Base-by-base conservation (phyloP, 1,140 invertebrate species). In the Aethina tumida region DNA sequence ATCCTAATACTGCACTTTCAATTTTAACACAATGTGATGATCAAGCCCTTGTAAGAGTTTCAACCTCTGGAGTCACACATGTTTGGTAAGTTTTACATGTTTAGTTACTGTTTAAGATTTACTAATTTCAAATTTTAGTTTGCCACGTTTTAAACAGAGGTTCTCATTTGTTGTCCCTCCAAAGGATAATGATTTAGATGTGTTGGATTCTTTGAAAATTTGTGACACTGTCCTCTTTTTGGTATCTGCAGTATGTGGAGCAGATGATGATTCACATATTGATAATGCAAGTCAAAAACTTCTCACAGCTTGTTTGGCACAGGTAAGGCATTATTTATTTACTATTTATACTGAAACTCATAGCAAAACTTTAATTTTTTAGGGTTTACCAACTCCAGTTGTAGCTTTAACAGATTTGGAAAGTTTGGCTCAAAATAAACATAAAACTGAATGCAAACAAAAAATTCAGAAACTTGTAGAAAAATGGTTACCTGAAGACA, bases 191-290 rank as follows among this genome's bases (percentile, higher is more conserved):
- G 65, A 88, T 21, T 73, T 85, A 53, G 73, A 75, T 29, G 66
- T 81, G 2, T 60, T 96, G 30, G 92, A 97, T 73, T 71, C 79
- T 27, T 65, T 82, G 0, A 96, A 94, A 72, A 72, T 89, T 15
- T 79, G 81, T 25, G 88, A 92, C 56, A 84, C 81, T 9, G 71
- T 85, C 9, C 39, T 95, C 13, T 79, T 90, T 59, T 52, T 92
- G 3, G 69, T 78, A 51, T 79, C 79, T 15, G 75, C 77, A 6
- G 57, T 70, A 17, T 57, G 55, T 52, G 62, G 59, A 5, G 49
- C 55, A 12, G 64, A 67, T 14, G 47, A 64, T 35, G 67, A 63
- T 53, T 65, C 73, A 47, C 60, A 78, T 18, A 68, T 89, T 30
- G 85, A 91, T 66, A 67, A 73, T 28, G 80, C 75, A 72, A 87